phyloP scores from a whole-genome alignment of 2,888 invertebrate genomes.

The Amorpha juglandis region DNA sequence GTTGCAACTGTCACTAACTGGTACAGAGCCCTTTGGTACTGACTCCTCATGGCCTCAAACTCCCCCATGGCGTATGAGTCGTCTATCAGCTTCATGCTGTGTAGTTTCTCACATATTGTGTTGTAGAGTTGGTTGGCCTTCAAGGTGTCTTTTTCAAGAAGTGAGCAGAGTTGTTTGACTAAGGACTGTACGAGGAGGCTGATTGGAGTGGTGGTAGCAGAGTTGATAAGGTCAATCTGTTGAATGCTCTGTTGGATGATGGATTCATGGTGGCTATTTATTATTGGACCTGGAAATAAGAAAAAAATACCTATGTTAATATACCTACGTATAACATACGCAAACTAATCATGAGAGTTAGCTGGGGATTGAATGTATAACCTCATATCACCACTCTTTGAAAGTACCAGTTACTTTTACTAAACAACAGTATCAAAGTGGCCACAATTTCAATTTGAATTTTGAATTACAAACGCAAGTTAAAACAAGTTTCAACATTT shows the following conservation, averaged over 20 bases:
- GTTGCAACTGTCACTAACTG: constrained; percentile 86
- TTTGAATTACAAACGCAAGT: too few relatives aligned
- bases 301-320: constrained; percentile 11
- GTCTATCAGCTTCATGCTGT: constrained; percentile 88
- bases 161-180: constrained; percentile 87
- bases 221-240: constrained; percentile 69
- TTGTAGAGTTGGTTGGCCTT: constrained; percentile 86
- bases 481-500: too few relatives aligned
- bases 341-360: too few relatives aligned
- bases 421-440: too few relatives aligned
- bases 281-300: constrained; percentile 63
- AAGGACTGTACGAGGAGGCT: constrained; percentile 89
- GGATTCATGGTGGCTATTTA: constrained; percentile 63
- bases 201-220: constrained; percentile 82
- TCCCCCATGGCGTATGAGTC: constrained; percentile 88
- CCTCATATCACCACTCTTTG: too few relatives aligned
- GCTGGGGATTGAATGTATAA: too few relatives aligned
- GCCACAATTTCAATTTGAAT: too few relatives aligned
- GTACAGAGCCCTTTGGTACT: constrained; percentile 87
- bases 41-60: constrained; percentile 87
- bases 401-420: too few relatives aligned
- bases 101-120: constrained; percentile 87
- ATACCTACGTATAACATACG: not conserved
- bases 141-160: constrained; percentile 85
- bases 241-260: constrained; percentile 65